Conservation (phyloP, 92 coral and sea anemone genomes). For the Ricordea florida region DNA sequence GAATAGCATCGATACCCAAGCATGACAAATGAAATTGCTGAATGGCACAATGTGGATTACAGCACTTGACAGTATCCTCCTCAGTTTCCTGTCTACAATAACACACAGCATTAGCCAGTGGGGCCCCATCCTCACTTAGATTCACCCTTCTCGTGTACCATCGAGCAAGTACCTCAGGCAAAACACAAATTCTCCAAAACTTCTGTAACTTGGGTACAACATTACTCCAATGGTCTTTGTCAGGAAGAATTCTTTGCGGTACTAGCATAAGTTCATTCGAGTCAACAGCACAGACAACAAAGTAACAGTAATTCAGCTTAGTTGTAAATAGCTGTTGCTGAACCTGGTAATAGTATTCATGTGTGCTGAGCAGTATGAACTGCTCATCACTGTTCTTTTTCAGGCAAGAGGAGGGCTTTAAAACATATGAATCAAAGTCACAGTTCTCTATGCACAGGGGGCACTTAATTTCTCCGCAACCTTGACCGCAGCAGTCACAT, state of each 20-base stretch:
- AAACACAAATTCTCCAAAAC: conserved; percentile 38
- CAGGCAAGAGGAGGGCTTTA: conserved; percentile 23
- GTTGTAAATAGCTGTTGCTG: conserved; percentile 48
- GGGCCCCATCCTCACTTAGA: neutral
- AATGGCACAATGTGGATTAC: conserved; percentile 21
- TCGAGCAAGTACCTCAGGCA: conserved; percentile 49
- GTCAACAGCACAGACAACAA: conserved; percentile 46
- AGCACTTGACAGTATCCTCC: conserved; percentile 7
- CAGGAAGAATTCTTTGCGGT: conserved; percentile 36
- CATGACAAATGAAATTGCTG: conserved; percentile 31
- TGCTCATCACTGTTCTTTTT: neutral
- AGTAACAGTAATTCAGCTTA: conserved; percentile 22
- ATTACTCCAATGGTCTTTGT: conserved; percentile 40
- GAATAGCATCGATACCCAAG: neutral
- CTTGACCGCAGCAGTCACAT: conserved; percentile 47
- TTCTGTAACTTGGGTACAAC: conserved; percentile 35
- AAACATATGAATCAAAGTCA: too few species aligned
- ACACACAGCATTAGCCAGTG: neutral
- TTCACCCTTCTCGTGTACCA: conserved; percentile 57
- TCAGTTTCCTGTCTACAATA: conserved; percentile 20
- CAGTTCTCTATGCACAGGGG: conserved; percentile 1
- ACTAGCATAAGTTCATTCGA: conserved; percentile 7
- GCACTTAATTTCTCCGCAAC: conserved; percentile 58
- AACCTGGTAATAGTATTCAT: conserved; percentile 34
- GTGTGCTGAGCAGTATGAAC: conserved; percentile 7